phyloP scores from a whole-genome alignment of 2,113 vertebrate species.

The Ornithorhynchus anatinus region DNA sequence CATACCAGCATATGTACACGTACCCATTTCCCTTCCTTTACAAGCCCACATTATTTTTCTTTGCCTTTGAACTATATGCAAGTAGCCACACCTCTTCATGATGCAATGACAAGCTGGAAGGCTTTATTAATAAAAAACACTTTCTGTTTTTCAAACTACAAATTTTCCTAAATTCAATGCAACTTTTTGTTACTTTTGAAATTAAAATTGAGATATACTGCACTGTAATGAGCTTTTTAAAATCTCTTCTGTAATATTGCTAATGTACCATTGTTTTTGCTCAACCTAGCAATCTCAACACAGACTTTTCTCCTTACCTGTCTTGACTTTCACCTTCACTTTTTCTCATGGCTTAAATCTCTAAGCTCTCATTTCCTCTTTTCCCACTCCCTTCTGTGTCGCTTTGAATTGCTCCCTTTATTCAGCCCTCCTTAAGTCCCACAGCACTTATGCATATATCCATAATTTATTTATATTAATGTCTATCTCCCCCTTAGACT shows the following conservation, averaged over 20 bases:
- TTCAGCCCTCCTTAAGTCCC: not conserved
- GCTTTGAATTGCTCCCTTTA: not conserved
- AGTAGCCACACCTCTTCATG: slow-evolving; percentile 40
- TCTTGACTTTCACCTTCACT: not conserved
- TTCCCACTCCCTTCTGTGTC: not conserved
- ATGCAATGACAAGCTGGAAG: slow-evolving; percentile 54
- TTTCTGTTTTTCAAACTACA: not conserved
- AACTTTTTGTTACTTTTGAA: not conserved
- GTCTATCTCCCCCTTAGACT: too few species aligned
- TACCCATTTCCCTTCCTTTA: slow-evolving; percentile 45
- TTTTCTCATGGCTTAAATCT: not conserved
- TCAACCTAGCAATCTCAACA: not conserved
- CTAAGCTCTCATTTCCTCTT: slow-evolving; percentile 4
- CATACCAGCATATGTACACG: not conserved
- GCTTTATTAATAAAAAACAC: slow-evolving; percentile 32
- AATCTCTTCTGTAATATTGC: too few species aligned
- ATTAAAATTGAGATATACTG: not conserved
- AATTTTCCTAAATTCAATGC: not conserved
- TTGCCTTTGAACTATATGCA: slow-evolving; percentile 42
- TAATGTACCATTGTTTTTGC: too few species aligned
- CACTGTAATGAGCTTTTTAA: not conserved
- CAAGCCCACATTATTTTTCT: slow-evolving; percentile 47
- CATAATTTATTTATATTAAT: too few species aligned
- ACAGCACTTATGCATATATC: not conserved
- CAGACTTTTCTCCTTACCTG: not conserved